Base-by-base conservation (phyloP, 1,140 invertebrate genomes). In the Druon quercuslanigerum region DNA sequence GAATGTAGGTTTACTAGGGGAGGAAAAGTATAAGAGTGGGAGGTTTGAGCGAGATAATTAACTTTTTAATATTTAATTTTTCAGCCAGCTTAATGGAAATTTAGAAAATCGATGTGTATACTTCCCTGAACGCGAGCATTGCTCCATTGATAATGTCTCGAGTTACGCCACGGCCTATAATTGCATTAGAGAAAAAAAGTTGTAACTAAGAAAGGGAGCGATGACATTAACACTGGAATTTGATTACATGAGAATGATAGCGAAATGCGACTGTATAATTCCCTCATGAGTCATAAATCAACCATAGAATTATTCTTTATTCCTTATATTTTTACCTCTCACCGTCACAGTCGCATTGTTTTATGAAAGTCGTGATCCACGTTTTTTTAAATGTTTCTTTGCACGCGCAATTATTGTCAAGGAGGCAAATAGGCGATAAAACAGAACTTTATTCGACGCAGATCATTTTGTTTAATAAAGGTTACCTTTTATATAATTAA, bases 201-300 rank as follows among this genome's bases (percentile, higher is more conserved):
- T 33, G 12, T 16, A 66, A 66, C 20, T 33, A 66, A 66, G 20
- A 66, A 66, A 66, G 57, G 20, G 57, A 66, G 25, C 57, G 57
- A 66, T 66, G 57, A 66, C 57, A 66, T 66, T 66, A 66, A 66
- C 57, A 66, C 57, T 66, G 57, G 57, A 66, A 66, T 66, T 66
- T 66, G 57, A 66, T 66, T 66, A 66, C 57, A 25, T 66, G 57
- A 66, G 57, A 66, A 66, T 66, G 57, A 66, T 66, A 66, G 12
- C 57, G 57, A 66, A 33, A 6, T 16, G 57, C 57, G 57, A 66
- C 57, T 66, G 16, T 66, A 66, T 66, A 66, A 66, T 66, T 66
- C 57, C 57, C 57, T 66, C 13, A 66, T 66, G 57, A 66, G 57
- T 66, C 57, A 66, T 25, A 66, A 40, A 66, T 66, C 57, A 16